phyloP scores from a whole-genome alignment of 1,140 invertebrate genomes.

The Micrasema minimum region DNA sequence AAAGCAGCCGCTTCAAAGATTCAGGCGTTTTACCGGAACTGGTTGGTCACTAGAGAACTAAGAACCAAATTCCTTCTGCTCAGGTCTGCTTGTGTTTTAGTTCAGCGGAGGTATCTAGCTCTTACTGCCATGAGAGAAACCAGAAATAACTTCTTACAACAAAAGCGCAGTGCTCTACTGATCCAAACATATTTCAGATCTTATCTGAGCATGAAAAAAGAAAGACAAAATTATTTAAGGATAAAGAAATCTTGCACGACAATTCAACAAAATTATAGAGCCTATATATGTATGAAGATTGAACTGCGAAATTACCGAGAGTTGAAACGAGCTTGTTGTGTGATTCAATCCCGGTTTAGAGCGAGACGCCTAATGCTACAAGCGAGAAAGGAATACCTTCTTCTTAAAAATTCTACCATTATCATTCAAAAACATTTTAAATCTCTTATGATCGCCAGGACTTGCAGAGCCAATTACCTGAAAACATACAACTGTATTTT shows the following conservation, averaged over 20 bases:
- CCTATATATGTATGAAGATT: constrained; percentile 58
- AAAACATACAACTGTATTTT: constrained; percentile 46
- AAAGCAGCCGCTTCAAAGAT: constrained; percentile 57
- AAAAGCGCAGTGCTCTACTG: constrained; percentile 56
- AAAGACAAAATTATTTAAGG: constrained; percentile 55
- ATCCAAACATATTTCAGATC: constrained; percentile 64
- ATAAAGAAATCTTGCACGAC: constrained; percentile 56
- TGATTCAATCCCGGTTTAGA: constrained; percentile 65
- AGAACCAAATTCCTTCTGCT: constrained; percentile 56
- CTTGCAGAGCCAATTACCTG: constrained; percentile 48
- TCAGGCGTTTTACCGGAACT: constrained; percentile 63
- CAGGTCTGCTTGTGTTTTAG: not conserved
- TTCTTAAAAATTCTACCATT: constrained; percentile 50
- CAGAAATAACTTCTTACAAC: constrained; percentile 56
- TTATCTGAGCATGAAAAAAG: constrained; percentile 36
- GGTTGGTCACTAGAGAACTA: constrained; percentile 49
- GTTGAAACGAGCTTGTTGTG: constrained; percentile 56
- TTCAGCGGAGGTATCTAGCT: constrained; percentile 48
- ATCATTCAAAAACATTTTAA: constrained; percentile 54
- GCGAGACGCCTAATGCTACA: constrained; percentile 57
- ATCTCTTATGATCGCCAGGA: constrained; percentile 27
- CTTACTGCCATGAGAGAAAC: constrained; percentile 48
- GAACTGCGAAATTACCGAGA: constrained; percentile 58
- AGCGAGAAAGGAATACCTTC: constrained; percentile 59
- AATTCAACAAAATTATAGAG: constrained; percentile 63